phyloP scores from a whole-genome alignment of 2,888 invertebrate genomes.

The Mesorhabditis spiculigera region DNA sequence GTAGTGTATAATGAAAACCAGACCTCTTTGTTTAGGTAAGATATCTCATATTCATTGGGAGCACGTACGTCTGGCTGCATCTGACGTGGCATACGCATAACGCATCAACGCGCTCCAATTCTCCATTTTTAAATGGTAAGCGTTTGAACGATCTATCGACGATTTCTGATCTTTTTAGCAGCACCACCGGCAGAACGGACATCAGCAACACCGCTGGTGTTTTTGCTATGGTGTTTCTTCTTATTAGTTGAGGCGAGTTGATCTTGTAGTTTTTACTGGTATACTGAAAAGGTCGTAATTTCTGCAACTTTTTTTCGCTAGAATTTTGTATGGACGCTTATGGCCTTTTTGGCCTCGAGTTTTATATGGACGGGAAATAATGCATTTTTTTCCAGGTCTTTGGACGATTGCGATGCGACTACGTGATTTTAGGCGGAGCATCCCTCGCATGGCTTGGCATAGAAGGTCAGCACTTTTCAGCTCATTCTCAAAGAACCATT shows the following conservation, averaged over 20 bases:
- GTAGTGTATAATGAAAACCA: constrained; percentile 63
- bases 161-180: background rate
- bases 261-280: constrained; percentile 12
- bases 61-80: constrained; percentile 67
- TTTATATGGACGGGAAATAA: background rate
- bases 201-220: background rate
- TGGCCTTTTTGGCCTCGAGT: no score
- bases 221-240: background rate
- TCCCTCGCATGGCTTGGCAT: no score
- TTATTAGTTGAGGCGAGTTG: background rate
- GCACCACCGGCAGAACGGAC: background rate
- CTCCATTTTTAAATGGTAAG: background rate
- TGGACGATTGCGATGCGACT: constrained; percentile 19
- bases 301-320: no score
- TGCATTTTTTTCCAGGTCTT: constrained; percentile 6
- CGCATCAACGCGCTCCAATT: constrained; percentile 27
- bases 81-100: constrained; percentile 31
- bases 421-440: constrained; percentile 9
- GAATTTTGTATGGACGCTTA: no score
- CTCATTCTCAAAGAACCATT: no score
- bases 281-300: constrained; percentile 11
- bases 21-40: constrained; percentile 12
- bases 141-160: background rate
- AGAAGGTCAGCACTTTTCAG: no score
- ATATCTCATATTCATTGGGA: constrained; percentile 75